Conservation (phyloP, 2,888 invertebrate species). For the Dastarcus helophoroides region DNA sequence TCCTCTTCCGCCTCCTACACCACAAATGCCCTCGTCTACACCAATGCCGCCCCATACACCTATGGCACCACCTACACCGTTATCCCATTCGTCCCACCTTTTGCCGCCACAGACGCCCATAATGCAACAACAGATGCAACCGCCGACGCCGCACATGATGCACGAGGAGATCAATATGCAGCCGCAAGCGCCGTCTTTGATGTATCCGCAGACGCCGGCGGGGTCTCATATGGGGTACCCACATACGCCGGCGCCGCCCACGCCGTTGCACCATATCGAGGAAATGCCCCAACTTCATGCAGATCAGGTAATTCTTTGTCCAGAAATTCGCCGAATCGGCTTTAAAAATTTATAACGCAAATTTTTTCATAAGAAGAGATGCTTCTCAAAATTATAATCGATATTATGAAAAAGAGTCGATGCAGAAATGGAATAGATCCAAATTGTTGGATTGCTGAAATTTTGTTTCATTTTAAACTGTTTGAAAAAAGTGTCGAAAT, state of each 20-base stretch:
- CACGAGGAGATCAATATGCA: constrained; percentile 26
- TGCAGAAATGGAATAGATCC: too few species aligned
- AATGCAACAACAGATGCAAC: constrained; percentile 2
- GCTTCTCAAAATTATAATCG: too few species aligned
- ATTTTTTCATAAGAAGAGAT: too few species aligned
- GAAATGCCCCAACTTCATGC: constrained; percentile 53
- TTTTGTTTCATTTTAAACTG: too few species aligned
- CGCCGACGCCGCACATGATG: constrained; percentile 12
- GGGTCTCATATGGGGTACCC: constrained; percentile 15
- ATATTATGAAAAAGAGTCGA: too few species aligned
- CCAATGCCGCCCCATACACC: constrained; percentile 36
- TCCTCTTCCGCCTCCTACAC: constrained; percentile 8
- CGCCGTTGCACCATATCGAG: constrained; percentile 36
- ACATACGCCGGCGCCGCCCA: constrained; percentile 31
- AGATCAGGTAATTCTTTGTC: constrained; percentile 45
- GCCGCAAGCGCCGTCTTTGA: constrained; percentile 40
- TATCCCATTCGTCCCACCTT: constrained; percentile 38
- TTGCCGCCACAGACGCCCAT: constrained; percentile 28
- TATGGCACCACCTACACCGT: constrained; percentile 16
- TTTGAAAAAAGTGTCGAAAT: too few species aligned
- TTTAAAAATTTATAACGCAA: too few species aligned
- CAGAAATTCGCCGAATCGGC: too few species aligned
- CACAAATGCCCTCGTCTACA: constrained; percentile 14
- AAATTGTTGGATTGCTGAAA: too few species aligned
- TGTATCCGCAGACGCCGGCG: constrained; percentile 28